Percentiles rank a stretch among this genome's conserved stretches.
These are phyloP conservation scores for Synodontis membranacea DNA, from an alignment of 2,113 vertebrate species.

Conservation along the genomic window DNA sequence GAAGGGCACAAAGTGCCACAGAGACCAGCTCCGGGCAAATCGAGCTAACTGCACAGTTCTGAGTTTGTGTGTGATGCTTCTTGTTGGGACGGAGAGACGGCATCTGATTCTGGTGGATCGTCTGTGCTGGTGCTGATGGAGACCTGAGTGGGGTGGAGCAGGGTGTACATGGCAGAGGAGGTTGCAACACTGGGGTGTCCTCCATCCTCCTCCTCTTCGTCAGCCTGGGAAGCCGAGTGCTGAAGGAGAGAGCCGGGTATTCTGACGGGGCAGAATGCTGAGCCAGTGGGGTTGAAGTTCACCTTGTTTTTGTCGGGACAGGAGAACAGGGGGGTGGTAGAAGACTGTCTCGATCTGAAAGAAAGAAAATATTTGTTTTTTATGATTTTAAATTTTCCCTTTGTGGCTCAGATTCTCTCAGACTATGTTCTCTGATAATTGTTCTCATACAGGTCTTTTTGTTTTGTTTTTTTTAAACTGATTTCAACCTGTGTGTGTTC, in stretches of 20 bases:
- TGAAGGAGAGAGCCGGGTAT: constrained; percentile 81
- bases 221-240: constrained; percentile 74
- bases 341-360: constrained; percentile 86
- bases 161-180: constrained; percentile 67
- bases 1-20: constrained; percentile 44
- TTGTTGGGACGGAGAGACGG: constrained; percentile 66
- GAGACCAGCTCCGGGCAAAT: constrained; percentile 78
- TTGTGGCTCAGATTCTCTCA: not conserved
- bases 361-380: constrained; percentile 36
- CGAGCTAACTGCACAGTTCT: constrained; percentile 83
- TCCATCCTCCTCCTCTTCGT: constrained; percentile 74
- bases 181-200: constrained; percentile 66
- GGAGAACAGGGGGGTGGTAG: constrained; percentile 90
- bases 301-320: constrained; percentile 99
- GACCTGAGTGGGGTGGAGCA: constrained; percentile 83
- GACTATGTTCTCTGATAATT: not conserved
- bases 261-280: constrained; percentile 96
- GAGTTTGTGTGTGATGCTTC: constrained; percentile 78
- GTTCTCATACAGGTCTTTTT: not conserved
- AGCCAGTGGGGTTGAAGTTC: constrained; percentile 97
- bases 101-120: constrained; percentile 70
- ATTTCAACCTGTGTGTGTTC: not conserved
- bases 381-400: not conserved
- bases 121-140: constrained; percentile 88
- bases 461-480: not conserved